A percentile compares a stretch with the other conserved stretches of the same genome.
Conservation (phyloP, 1,140 invertebrate genomes). For the Drosophila seguyi region DNA sequence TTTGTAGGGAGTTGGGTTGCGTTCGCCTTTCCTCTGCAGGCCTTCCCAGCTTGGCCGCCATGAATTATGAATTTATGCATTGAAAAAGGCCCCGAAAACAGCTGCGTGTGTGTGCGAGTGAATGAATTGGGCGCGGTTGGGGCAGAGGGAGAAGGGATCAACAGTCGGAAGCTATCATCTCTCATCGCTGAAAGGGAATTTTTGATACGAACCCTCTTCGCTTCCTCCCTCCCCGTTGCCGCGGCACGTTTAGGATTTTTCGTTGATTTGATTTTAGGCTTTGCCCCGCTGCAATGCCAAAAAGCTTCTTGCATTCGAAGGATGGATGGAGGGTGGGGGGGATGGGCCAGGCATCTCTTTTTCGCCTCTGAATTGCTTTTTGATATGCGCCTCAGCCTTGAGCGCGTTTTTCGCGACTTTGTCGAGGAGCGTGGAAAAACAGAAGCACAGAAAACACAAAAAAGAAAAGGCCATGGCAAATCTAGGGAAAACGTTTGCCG, state of each 20-base stretch:
- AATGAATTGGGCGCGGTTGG: conserved; percentile 29
- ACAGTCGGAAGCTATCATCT: conserved; percentile 32
- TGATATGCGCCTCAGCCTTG: conserved; percentile 60
- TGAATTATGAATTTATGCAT: conserved; percentile 83
- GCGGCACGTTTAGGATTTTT: conserved; percentile 79
- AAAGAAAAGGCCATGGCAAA: conserved; percentile 3
- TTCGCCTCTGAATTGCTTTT: conserved; percentile 75
- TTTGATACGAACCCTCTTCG: conserved; percentile 53
- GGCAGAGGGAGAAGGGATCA: not conserved
- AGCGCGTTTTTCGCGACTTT: conserved; percentile 55
- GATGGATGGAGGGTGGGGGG: not conserved
- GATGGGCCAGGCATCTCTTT: conserved; percentile 16
- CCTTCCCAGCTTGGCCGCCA: conserved; percentile 42
- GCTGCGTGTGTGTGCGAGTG: conserved; percentile 47
- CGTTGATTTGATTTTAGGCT: conserved; percentile 81
- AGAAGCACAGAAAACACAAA: conserved; percentile 16
- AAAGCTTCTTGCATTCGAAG: conserved; percentile 53
- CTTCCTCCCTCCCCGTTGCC: not conserved
- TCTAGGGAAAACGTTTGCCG: conserved; percentile 27
- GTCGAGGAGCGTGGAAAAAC: conserved; percentile 35
- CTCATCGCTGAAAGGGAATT: conserved; percentile 71
- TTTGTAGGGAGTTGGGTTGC: conserved; percentile 6
- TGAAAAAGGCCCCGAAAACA: conserved; percentile 67
- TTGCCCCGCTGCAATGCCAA: conserved; percentile 65
- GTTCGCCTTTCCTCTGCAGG: not conserved